phyloP scores from a whole-genome alignment of 2,888 invertebrate genomes.

The Mythimna pallens region DNA sequence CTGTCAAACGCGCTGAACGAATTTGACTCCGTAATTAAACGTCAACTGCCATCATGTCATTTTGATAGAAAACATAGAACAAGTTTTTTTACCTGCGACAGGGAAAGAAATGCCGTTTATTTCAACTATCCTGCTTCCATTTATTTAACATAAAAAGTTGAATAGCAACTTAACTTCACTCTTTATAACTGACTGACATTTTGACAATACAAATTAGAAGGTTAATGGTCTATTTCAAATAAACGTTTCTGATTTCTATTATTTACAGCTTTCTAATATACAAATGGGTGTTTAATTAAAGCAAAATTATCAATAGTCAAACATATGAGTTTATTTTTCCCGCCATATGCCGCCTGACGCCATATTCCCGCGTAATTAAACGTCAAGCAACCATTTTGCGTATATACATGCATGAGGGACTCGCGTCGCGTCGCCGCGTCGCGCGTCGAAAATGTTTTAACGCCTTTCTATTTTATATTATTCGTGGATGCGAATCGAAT shows the following conservation, averaged over 20 bases:
- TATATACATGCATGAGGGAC: slow-evolving; percentile 74
- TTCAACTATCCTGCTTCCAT: background rate
- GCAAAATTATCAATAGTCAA: slow-evolving; percentile 48
- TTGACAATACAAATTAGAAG: too few relatives aligned
- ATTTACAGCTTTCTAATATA: slow-evolving; percentile 4
- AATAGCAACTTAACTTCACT: background rate
- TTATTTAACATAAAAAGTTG: slow-evolving; percentile 9
- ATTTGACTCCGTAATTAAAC: slow-evolving; percentile 78
- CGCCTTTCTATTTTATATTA: slow-evolving; percentile 59
- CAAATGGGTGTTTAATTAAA: background rate
- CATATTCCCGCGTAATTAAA: slow-evolving; percentile 82
- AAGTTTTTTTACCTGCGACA: background rate
- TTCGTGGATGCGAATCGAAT: slow-evolving; percentile 56
- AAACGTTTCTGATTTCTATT: background rate
- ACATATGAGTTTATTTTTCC: slow-evolving; percentile 53
- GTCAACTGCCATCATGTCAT: slow-evolving; percentile 71
- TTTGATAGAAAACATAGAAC: slow-evolving; percentile 20
- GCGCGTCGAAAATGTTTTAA: slow-evolving; percentile 57
- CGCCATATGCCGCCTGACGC: slow-evolving; percentile 57
- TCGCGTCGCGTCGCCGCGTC: slow-evolving; percentile 32
- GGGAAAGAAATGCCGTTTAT: background rate
- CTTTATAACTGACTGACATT: too few relatives aligned
- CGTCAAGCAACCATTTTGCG: slow-evolving; percentile 81
- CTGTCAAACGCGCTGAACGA: slow-evolving; percentile 14
- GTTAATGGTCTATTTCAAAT: too few relatives aligned